A percentile compares a stretch with the other conserved stretches of the same genome.
Evolutionary conservation across 2,888 invertebrate species (phyloP).

Genomic region (Acleris laterana): DNA sequence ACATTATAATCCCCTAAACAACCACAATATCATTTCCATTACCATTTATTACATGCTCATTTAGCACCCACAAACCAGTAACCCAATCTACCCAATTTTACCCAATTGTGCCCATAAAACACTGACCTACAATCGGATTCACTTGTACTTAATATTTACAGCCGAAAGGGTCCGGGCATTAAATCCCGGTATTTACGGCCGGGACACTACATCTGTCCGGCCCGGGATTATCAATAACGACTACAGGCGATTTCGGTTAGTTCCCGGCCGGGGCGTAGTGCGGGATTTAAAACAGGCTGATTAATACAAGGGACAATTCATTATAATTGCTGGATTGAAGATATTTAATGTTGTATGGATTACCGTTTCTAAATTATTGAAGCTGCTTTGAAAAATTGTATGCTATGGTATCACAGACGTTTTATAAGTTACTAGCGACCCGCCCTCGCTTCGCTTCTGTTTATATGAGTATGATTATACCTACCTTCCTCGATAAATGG

Average conservation of each 20-base stretch:
- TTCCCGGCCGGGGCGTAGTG: not conserved
- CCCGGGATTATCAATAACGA: slow-evolving; percentile 25
- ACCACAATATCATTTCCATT: not conserved
- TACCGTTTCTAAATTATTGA: too few relatives aligned
- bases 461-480: too few relatives aligned
- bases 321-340: not conserved
- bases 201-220: slow-evolving; percentile 24
- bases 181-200: slow-evolving; percentile 25
- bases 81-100: slow-evolving; percentile 16
- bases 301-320: slow-evolving; percentile 11
- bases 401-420: too few relatives aligned
- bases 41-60: not conserved
- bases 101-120: slow-evolving; percentile 16
- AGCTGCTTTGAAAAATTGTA: too few relatives aligned
- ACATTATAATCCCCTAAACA: not conserved
- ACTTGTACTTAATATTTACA: slow-evolving; percentile 24
- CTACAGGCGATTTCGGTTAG: slow-evolving; percentile 13
- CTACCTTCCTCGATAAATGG: too few relatives aligned
- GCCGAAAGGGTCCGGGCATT: slow-evolving; percentile 14
- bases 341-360: not conserved
- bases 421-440: too few relatives aligned
- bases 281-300: slow-evolving; percentile 11
- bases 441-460: too few relatives aligned
- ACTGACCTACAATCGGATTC: slow-evolving; percentile 24
- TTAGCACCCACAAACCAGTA: not conserved